Conservation (phyloP, 1,140 invertebrate species). For the Metaphire vulgaris region DNA sequence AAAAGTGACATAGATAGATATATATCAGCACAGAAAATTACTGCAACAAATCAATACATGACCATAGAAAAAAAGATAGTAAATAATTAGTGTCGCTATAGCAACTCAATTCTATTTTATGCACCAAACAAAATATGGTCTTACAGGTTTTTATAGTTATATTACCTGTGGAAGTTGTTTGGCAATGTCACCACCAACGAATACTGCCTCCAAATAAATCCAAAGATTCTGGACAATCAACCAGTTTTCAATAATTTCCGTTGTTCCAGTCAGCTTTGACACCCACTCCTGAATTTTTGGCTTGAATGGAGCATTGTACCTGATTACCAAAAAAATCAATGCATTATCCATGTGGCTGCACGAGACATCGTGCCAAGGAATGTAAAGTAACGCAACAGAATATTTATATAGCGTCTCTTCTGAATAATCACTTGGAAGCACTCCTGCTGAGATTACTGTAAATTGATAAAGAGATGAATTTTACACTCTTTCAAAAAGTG, state of each 20-base stretch:
- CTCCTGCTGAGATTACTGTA: too few relatives aligned
- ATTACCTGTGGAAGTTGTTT: slow-evolving; percentile 78
- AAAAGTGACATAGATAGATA: background rate
- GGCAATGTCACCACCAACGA: slow-evolving; percentile 94
- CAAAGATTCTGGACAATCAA: slow-evolving; percentile 94
- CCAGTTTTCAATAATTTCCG: slow-evolving; percentile 93
- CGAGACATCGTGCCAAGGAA: too few relatives aligned
- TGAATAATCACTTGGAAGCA: too few relatives aligned
- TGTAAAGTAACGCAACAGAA: too few relatives aligned
- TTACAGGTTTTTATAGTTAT: slow-evolving; percentile 44
- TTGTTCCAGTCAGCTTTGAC: slow-evolving; percentile 85
- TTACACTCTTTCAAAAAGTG: too few relatives aligned
- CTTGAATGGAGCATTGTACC: slow-evolving; percentile 94
- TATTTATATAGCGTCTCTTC: too few relatives aligned
- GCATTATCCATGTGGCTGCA: too few relatives aligned
- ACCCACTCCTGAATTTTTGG: slow-evolving; percentile 97
- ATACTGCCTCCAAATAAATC: slow-evolving; percentile 89
- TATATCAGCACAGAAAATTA: background rate
- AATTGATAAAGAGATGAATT: too few relatives aligned
- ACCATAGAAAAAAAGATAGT: background rate
- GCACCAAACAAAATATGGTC: too few relatives aligned
- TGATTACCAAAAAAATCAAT: slow-evolving; percentile 50
- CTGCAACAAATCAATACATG: background rate
- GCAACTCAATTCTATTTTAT: too few relatives aligned
- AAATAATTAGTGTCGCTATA: too few relatives aligned